Evolutionary conservation across 2,797 vertebrate genomes (phyloP).

Genomic region (Meda fulgida): DNA sequence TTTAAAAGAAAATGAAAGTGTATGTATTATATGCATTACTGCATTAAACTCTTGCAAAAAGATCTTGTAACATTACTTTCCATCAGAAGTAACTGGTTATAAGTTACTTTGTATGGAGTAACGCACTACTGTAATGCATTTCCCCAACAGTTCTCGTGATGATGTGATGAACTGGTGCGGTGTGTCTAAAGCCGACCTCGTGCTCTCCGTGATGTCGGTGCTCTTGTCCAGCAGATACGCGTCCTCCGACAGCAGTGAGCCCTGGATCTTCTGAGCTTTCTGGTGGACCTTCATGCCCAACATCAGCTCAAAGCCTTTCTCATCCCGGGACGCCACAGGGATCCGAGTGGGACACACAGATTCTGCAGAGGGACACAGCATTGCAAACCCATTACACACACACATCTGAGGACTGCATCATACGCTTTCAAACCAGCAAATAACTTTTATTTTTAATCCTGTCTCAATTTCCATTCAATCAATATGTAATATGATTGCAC

Average conservation of each 20-base stretch:
- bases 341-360: constrained; percentile 84
- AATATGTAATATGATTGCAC: not conserved
- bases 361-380: constrained; percentile 66
- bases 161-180: not conserved
- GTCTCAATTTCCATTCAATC: not conserved
- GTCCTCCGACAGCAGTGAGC: constrained; percentile 76
- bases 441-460: not conserved
- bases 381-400: not conserved
- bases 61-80: no score
- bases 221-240: constrained; percentile 72
- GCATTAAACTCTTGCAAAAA: no score
- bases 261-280: constrained; percentile 77
- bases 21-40: no score
- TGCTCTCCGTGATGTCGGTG: constrained; percentile 79
- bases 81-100: no score
- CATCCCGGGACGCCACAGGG: constrained; percentile 82
- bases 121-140: not conserved
- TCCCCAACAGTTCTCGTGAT: not conserved
- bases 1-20: no score
- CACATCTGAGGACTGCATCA: not conserved
- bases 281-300: constrained; percentile 79
- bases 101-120: not conserved
- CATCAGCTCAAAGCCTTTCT: constrained; percentile 84
- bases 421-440: not conserved
- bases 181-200: constrained; percentile 68